phyloP scores from a whole-genome alignment of 2,888 invertebrate genomes.

The Drosophila merina region DNA sequence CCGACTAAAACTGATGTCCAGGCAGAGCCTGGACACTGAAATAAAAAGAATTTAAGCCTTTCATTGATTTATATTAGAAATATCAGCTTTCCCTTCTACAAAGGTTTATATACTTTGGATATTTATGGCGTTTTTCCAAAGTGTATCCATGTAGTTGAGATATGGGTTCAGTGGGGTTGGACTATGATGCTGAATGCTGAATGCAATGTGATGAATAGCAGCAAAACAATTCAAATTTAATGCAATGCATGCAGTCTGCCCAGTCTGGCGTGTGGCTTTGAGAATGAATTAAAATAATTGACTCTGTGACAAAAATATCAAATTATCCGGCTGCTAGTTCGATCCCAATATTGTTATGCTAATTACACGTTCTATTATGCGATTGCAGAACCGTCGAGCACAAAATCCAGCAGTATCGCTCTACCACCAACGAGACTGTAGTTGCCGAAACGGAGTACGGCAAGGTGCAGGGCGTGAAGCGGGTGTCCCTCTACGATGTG shows the following conservation, averaged over 20 bases:
- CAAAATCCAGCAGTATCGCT: slow-evolving; percentile 78
- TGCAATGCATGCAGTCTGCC: slow-evolving; percentile 45
- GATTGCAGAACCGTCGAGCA: slow-evolving; percentile 76
- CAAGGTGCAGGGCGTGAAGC: slow-evolving; percentile 80
- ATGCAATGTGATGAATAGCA: slow-evolving; percentile 47
- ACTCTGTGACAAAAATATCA: slow-evolving; percentile 44
- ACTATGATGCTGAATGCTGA: slow-evolving; percentile 26
- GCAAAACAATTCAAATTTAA: slow-evolving; percentile 66
- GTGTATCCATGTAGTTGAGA: slow-evolving; percentile 25
- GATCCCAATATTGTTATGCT: slow-evolving; percentile 32
- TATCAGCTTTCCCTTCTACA: too few relatives aligned
- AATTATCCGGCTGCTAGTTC: slow-evolving; percentile 26
- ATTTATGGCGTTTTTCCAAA: neutral
- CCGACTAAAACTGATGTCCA: slow-evolving; percentile 23
- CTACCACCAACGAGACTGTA: slow-evolving; percentile 77
- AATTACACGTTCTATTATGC: slow-evolving; percentile 13
- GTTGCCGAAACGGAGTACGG: slow-evolving; percentile 82
- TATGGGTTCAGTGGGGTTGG: slow-evolving; percentile 17
- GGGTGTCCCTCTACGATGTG: slow-evolving; percentile 77
- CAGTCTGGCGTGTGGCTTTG: slow-evolving; percentile 45
- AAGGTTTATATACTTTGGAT: too few relatives aligned
- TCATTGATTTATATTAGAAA: too few relatives aligned
- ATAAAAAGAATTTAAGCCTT: neutral
- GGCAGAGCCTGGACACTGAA: slow-evolving; percentile 13
- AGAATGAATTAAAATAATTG: slow-evolving; percentile 63